Conservation (phyloP, 2,797 vertebrate genomes). For the Florisuga fusca region DNA sequence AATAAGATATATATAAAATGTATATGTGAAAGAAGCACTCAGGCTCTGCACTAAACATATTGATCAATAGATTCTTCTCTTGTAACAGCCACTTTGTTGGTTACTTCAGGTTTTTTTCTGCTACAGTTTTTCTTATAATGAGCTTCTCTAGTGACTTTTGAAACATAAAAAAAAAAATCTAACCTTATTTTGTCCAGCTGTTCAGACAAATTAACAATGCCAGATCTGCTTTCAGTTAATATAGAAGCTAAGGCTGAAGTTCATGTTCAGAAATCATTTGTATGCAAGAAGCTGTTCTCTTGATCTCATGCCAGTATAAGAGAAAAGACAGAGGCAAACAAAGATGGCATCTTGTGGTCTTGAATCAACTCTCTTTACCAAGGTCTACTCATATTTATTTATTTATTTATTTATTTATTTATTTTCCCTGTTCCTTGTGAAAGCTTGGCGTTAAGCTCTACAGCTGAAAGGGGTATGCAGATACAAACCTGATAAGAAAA, state of each 20-base stretch:
- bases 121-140: background rate
- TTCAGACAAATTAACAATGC: constrained; percentile 26
- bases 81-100: background rate
- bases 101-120: constrained; percentile 23
- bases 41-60: background rate
- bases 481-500: background rate
- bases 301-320: background rate
- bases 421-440: background rate
- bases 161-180: constrained; percentile 11
- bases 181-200: constrained; percentile 16
- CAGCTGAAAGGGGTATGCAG: background rate
- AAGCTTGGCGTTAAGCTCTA: background rate
- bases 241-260: background rate
- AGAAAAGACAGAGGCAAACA: background rate
- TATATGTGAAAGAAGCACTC: background rate
- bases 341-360: background rate
- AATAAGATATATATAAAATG: background rate
- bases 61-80: constrained; percentile 3
- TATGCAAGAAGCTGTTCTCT: background rate
- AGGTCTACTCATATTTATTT: background rate
- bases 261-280: background rate
- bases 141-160: constrained; percentile 19
- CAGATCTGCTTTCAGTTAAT: background rate
- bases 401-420: background rate
- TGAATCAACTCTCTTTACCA: background rate